These are phyloP conservation scores for Paracentrotus lividus DNA, from an alignment of 53 echinoderm and acorn worm species.

Conservation along the genomic window DNA sequence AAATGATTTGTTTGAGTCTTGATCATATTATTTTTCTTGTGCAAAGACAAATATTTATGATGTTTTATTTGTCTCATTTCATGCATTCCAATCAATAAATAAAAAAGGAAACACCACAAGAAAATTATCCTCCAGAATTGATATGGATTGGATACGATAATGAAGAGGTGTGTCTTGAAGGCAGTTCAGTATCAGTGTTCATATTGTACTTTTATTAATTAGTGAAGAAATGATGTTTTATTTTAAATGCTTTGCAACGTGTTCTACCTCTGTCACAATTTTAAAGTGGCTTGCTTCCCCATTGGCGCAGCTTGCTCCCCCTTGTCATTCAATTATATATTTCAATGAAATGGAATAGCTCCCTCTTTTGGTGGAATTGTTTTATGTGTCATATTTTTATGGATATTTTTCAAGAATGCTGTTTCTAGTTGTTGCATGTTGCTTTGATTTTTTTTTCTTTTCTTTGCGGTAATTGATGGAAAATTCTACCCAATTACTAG, in stretches of 20 bases:
- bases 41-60: background rate
- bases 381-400: background rate
- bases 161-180: slow-evolving; percentile 30
- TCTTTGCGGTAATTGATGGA: background rate
- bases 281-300: background rate
- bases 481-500: too few species aligned
- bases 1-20: too few species aligned
- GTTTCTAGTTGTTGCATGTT: background rate
- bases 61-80: background rate
- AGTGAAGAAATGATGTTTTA: background rate
- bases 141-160: slow-evolving; percentile 49
- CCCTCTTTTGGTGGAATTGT: slow-evolving; percentile 31
- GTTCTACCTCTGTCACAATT: background rate
- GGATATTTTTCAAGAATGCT: background rate
- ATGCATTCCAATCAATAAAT: slow-evolving; percentile 25
- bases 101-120: background rate
- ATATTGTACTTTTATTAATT: background rate
- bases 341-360: background rate
- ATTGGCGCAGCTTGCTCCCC: background rate
- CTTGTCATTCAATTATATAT: slow-evolving; percentile 10
- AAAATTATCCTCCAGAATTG: background rate
- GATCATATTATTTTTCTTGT: background rate
- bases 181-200: background rate
- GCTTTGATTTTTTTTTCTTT: background rate
- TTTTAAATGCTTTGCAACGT: background rate